A percentile compares a stretch with the other conserved stretches of the same genome.
These are phyloP conservation scores for Mesoclemmys tuberculata DNA, from an alignment of 2,113 vertebrate genomes.

Conservation along the genomic window DNA sequence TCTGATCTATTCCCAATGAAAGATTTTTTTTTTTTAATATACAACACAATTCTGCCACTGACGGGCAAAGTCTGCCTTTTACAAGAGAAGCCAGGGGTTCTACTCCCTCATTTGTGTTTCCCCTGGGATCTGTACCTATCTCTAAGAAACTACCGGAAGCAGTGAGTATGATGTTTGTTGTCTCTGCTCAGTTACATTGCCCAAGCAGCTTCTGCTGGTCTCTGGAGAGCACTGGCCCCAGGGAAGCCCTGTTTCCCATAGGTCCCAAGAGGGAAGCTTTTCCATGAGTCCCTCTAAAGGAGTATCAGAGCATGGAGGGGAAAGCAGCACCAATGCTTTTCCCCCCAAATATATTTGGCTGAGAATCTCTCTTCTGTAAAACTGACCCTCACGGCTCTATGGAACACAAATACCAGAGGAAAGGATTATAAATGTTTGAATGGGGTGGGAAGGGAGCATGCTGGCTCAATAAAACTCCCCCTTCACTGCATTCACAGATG, in stretches of 20 bases:
- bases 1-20: background rate
- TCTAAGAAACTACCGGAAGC: background rate
- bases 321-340: background rate
- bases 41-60: background rate
- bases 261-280: background rate
- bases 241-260: rapidly evolving
- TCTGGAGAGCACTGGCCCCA: background rate
- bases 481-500: rapidly evolving
- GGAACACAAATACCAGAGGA: rapidly evolving
- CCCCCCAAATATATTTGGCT: no score
- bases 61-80: background rate
- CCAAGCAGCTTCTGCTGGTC: rapidly evolving
- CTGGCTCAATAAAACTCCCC: rapidly evolving
- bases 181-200: rapidly evolving
- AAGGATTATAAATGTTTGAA: background rate
- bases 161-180: background rate
- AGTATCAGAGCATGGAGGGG: background rate
- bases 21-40: background rate
- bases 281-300: background rate
- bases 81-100: background rate
- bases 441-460: rapidly evolving
- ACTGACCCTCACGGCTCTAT: background rate
- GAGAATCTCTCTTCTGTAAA: rapidly evolving
- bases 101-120: background rate
- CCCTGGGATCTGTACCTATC: background rate